Percentiles rank a stretch among this genome's conserved stretches.
Evolutionary conservation across 1,140 invertebrate species (phyloP).

Genomic region (Drosophila triauraria): DNA sequence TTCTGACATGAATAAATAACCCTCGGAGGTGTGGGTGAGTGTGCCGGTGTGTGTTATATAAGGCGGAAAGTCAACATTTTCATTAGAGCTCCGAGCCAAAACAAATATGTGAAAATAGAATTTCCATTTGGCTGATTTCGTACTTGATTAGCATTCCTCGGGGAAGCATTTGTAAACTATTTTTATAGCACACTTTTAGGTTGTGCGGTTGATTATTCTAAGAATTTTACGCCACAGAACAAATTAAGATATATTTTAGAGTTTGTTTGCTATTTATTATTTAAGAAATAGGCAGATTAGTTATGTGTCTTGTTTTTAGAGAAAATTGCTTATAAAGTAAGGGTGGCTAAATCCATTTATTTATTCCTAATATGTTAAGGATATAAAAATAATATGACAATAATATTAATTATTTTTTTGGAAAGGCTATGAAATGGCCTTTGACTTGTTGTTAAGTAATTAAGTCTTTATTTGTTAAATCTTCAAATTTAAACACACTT

Average conservation of each 20-base stretch:
- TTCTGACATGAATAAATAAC: conserved; percentile 63
- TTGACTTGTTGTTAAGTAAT: no score
- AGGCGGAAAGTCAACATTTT: conserved; percentile 46
- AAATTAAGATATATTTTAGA: no score
- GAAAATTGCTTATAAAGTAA: neutral
- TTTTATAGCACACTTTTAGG: conserved; percentile 5
- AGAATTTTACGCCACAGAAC: neutral
- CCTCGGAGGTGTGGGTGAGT: conserved; percentile 1
- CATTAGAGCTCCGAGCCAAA: conserved; percentile 24
- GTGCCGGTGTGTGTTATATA: conserved; percentile 25
- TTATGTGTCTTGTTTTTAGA: accelerated
- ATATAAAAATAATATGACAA: no score
- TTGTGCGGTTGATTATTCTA: neutral
- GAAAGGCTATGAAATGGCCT: no score
- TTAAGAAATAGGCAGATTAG: neutral
- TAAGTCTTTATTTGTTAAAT: no score
- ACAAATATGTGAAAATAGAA: conserved; percentile 43
- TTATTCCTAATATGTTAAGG: no score
- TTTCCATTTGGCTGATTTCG: conserved; percentile 24
- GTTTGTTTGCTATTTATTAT: neutral
- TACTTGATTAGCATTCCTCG: conserved; percentile 32
- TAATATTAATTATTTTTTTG: no score
- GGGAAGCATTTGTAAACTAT: conserved; percentile 6
- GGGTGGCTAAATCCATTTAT: neutral
- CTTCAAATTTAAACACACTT: no score